Base-by-base conservation (phyloP, 2,888 invertebrate species). In the Galeopsomyia nigrocyanea region DNA sequence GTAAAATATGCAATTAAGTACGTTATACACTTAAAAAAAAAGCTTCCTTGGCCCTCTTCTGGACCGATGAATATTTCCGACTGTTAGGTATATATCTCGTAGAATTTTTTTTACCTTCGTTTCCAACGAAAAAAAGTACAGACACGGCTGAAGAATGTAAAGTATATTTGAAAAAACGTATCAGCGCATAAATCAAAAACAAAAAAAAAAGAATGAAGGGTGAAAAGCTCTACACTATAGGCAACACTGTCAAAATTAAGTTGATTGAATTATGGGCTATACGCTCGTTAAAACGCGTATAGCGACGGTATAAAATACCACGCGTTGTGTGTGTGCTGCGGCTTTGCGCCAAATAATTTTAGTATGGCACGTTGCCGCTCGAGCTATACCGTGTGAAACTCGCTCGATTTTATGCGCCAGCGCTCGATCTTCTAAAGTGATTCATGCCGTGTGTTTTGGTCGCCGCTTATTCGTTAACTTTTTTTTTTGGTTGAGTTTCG, bases 321-420 rank as follows among this genome's bases (percentile, higher is more conserved):
- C 17, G 31, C 9, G 13, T n/a, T 63, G 31, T 19, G 49, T 16
- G 16, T 17, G 19, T 53, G n/a, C 10, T 16, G 19, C 19, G 31
- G 10, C 63, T 39, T 39, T 39, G 39, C 19, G 47, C 21, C 58
- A 51, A 67, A 58, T 39, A 67, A 39, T 67, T 67, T 58, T 58
- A 67, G 50, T 31, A 39, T 21, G 46, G 62, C 62, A 62, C 21
- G 19, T 55, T n/a, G 10, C 21, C 21, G 16, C n/a, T n/a, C 19
- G 21, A 2, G 26, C 3, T 26, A 39, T 39, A 7, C 39, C 7
- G 39, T 46, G 3, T n/a, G 64, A 6, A 50, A 46, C 5, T 26
- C 17, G 10, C 39, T 39, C 13, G 7, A 10, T n/a, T 63, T 53
- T 63, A 63, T 63, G 9, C 10, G 65, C 22, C 19, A 14, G 47